Conservation (phyloP, 2,797 vertebrate species). For the Decapterus maruadsi region DNA sequence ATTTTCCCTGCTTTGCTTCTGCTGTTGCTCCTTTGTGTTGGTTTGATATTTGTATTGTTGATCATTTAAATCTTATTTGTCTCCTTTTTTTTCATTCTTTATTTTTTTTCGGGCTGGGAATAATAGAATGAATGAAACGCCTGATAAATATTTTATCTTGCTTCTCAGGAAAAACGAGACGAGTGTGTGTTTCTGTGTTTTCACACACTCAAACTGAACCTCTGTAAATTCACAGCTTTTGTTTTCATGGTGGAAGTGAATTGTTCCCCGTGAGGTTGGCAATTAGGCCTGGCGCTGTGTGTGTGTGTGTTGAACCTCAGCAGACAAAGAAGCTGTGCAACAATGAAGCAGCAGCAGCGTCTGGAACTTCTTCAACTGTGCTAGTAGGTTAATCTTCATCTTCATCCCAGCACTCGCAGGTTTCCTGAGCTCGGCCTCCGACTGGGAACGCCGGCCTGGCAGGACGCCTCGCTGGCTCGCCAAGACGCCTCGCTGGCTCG, state of each 20-base stretch:
- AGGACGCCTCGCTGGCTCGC: constrained; percentile 58
- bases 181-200: not conserved
- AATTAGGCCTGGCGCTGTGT: constrained; percentile 27
- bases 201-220: constrained; percentile 22
- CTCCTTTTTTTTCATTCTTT: not conserved
- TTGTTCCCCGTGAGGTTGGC: constrained; percentile 19
- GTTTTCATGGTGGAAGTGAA: constrained; percentile 18
- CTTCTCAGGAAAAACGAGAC: not conserved
- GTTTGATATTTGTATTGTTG: constrained; percentile 37
- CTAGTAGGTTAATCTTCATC: constrained; percentile 79
- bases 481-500: too few relatives aligned
- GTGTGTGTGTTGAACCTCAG: constrained; percentile 14
- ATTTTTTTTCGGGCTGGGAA: too few relatives aligned
- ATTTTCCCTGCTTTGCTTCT: constrained; percentile 51
- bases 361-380: constrained; percentile 74
- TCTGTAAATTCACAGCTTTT: constrained; percentile 31
- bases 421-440: constrained; percentile 48
- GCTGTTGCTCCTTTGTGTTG: constrained; percentile 7
- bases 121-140: not conserved
- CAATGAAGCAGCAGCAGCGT: constrained; percentile 48
- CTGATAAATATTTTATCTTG: constrained; percentile 11
- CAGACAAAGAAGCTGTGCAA: constrained; percentile 29
- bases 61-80: constrained; percentile 18
- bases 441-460: constrained; percentile 63
- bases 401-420: constrained; percentile 40